These are phyloP conservation scores for Drosophila littoralis DNA, from an alignment of 1,140 invertebrate genomes.

Conservation along the genomic window DNA sequence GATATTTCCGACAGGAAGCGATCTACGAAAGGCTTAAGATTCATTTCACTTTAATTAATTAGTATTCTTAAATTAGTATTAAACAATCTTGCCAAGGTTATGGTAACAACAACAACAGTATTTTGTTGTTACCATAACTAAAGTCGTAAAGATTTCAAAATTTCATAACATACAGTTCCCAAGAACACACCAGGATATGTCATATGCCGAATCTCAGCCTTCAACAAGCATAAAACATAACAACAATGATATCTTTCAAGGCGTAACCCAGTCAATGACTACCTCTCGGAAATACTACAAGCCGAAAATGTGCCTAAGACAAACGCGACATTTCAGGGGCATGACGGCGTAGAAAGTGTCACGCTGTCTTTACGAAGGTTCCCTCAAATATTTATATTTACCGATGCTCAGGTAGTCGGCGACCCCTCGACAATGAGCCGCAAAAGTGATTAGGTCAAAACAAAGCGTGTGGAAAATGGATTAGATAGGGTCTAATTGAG, in stretches of 20 bases:
- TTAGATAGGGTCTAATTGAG: constrained; percentile 72
- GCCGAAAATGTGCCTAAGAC: constrained; percentile 10
- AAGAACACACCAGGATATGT: constrained; percentile 32
- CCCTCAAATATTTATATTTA: constrained; percentile 29
- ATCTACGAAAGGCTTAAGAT: too few species aligned
- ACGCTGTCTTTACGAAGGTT: constrained; percentile 63
- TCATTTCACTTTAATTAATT: too few species aligned
- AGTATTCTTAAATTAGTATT: too few species aligned
- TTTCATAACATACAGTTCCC: neutral
- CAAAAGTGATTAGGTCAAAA: constrained; percentile 68
- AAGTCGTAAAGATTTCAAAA: neutral
- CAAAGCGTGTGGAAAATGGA: constrained; percentile 62
- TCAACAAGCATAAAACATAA: constrained; percentile 4
- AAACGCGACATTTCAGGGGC: constrained; percentile 40
- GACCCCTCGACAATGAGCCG: constrained; percentile 27
- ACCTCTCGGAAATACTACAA: constrained; percentile 48
- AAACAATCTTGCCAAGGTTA: too few species aligned
- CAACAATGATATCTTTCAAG: constrained; percentile 37
- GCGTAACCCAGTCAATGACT: constrained; percentile 69
- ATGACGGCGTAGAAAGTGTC: constrained; percentile 58
- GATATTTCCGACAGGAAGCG: too few species aligned
- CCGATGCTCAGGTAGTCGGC: constrained; percentile 50
- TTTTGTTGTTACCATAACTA: too few species aligned
- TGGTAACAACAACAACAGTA: too few species aligned
- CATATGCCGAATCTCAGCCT: constrained; percentile 4